phyloP scores from a whole-genome alignment of 2,113 vertebrate species.

The mouse (Mus musculus) region DNA sequence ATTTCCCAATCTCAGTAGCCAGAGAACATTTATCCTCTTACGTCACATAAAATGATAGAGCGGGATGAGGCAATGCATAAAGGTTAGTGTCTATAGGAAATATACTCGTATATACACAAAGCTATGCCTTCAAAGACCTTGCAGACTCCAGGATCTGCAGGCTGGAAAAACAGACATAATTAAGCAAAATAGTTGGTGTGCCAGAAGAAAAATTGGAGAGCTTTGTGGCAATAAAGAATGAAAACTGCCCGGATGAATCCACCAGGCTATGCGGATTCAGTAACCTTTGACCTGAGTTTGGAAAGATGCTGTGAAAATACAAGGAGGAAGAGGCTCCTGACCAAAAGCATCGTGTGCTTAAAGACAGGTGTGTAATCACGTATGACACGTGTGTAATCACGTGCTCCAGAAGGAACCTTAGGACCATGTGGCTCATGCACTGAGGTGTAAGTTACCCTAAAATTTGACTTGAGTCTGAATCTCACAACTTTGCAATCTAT shows the following conservation, averaged over 20 bases:
- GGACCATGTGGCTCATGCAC: background rate
- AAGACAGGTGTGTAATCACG: background rate
- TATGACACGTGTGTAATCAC: background rate
- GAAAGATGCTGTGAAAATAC: background rate
- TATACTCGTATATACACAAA: background rate
- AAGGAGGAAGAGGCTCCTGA: background rate
- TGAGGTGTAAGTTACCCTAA: background rate
- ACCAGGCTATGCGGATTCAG: background rate
- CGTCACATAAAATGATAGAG: background rate
- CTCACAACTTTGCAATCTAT: background rate
- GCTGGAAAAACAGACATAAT: background rate
- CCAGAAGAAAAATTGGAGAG: background rate
- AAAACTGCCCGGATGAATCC: background rate
- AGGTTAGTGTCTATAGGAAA: background rate
- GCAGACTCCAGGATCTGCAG: background rate
- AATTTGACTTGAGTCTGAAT: background rate
- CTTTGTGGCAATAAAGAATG: background rate
- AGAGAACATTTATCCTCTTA: conserved; percentile 24
- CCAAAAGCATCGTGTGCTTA: background rate
- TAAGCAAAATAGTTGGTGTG: background rate
- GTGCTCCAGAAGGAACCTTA: background rate
- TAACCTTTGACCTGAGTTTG: conserved; percentile 10
- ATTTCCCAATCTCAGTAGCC: conserved; percentile 44
- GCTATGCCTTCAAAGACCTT: background rate
- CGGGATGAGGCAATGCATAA: background rate